Conservation (phyloP, 2,888 invertebrate genomes). For the Hirtodrosophila confusa region DNA sequence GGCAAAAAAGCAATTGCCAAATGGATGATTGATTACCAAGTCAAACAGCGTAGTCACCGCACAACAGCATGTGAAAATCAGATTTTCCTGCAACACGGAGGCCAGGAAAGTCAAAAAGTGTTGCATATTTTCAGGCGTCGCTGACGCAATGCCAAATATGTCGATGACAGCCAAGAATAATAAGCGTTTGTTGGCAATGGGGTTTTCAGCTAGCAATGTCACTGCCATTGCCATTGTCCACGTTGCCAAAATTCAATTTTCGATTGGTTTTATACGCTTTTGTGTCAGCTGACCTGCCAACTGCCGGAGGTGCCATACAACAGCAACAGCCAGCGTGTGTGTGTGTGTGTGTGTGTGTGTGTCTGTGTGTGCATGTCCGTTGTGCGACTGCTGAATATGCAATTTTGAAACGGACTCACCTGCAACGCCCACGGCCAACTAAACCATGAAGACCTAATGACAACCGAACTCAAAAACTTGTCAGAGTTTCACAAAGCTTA, state of each 20-base stretch:
- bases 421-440: constrained; percentile 33
- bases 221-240: constrained; percentile 58
- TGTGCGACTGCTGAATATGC: constrained; percentile 58
- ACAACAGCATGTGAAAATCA: constrained; percentile 21
- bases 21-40: constrained; percentile 62
- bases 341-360: too few species aligned
- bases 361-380: constrained; percentile 23
- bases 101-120: constrained; percentile 58
- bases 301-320: constrained; percentile 30
- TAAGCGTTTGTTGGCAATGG: constrained; percentile 27
- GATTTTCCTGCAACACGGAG: constrained; percentile 25
- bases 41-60: constrained; percentile 32
- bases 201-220: constrained; percentile 56
- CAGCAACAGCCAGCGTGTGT: constrained; percentile 25
- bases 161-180: constrained; percentile 14
- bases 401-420: constrained; percentile 40
- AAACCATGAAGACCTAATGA: constrained; percentile 31
- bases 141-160: constrained; percentile 19
- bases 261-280: constrained; percentile 53
- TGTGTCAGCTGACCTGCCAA: constrained; percentile 22
- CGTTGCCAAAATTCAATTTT: constrained; percentile 71
- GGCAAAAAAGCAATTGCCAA: constrained; percentile 33
- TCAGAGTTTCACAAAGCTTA: constrained; percentile 45
- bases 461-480: constrained; percentile 27
- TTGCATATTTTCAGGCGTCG: constrained; percentile 49